A percentile compares a stretch with the other conserved stretches of the same genome.
Conservation (phyloP, 2,113 vertebrate species). For the Amphiprion ocellaris region DNA sequence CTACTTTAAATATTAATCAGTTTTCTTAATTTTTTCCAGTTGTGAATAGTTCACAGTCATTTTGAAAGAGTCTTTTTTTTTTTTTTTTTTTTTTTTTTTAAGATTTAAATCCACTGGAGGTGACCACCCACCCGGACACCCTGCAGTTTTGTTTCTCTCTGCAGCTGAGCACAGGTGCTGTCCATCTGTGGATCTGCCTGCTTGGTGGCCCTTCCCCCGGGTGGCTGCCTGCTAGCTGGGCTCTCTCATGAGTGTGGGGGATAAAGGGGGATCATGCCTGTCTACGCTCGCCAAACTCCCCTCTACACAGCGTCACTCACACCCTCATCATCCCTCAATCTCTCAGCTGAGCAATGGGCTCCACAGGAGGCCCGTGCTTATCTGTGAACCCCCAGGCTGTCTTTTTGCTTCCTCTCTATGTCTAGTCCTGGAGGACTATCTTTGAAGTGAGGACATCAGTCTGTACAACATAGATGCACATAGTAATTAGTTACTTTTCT, state of each 20-base stretch:
- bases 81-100: constrained; percentile 38
- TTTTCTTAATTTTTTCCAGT: neutral
- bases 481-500: constrained; percentile 77
- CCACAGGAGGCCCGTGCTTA: constrained; percentile 55
- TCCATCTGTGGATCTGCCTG: constrained; percentile 79
- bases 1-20: neutral
- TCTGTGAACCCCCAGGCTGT: constrained; percentile 63
- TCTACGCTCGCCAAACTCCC: constrained; percentile 71
- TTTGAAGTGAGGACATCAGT: constrained; percentile 77
- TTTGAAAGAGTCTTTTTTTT: constrained; percentile 23
- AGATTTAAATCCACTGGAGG: constrained; percentile 18
- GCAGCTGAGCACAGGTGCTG: constrained; percentile 77
- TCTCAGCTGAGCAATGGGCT: constrained; percentile 53
- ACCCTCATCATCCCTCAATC: constrained; percentile 65
- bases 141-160: constrained; percentile 28
- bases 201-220: constrained; percentile 63
- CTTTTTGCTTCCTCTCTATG: constrained; percentile 43
- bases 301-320: constrained; percentile 51
- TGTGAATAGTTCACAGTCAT: constrained; percentile 34
- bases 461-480: constrained; percentile 60
- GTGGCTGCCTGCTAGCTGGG: constrained; percentile 50
- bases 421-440: constrained; percentile 47
- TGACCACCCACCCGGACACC: constrained; percentile 75
- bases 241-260: constrained; percentile 41
- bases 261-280: constrained; percentile 62